Percentiles rank a stretch among this genome's conserved stretches.
phyloP scores from a whole-genome alignment of 2,113 vertebrate species.

The Numenius arquata region DNA sequence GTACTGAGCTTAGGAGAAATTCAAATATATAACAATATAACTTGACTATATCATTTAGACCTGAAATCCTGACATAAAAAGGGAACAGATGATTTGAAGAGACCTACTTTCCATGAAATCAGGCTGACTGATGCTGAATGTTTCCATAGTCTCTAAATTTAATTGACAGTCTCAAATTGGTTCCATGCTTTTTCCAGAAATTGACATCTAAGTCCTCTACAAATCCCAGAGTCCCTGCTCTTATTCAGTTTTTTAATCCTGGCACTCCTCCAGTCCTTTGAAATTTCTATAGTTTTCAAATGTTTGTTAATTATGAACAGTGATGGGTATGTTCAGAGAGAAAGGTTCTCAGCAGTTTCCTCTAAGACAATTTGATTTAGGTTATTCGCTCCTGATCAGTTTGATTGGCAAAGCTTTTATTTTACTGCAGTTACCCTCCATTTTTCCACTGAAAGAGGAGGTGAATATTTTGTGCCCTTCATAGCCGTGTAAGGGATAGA shows the following conservation, averaged over 20 bases:
- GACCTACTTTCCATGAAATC: neutral
- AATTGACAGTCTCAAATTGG: neutral
- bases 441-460: neutral
- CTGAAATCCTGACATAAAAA: neutral
- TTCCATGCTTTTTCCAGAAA: neutral
- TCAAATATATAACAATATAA: neutral
- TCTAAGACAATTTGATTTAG: neutral
- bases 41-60: neutral
- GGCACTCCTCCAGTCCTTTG: neutral
- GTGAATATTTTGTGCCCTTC: neutral
- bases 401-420: constrained; percentile 1
- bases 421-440: neutral
- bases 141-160: neutral
- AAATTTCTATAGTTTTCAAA: neutral
- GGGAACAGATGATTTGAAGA: neutral
- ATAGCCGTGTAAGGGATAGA: neutral
- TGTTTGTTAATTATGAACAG: constrained; percentile 26
- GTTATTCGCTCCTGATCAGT: neutral
- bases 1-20: neutral
- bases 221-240: neutral
- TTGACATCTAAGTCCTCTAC: neutral
- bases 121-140: neutral
- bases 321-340: neutral
- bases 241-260: neutral
- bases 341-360: neutral